Base-by-base conservation (phyloP, 2,888 invertebrate genomes). In the Leucophenga montana region DNA sequence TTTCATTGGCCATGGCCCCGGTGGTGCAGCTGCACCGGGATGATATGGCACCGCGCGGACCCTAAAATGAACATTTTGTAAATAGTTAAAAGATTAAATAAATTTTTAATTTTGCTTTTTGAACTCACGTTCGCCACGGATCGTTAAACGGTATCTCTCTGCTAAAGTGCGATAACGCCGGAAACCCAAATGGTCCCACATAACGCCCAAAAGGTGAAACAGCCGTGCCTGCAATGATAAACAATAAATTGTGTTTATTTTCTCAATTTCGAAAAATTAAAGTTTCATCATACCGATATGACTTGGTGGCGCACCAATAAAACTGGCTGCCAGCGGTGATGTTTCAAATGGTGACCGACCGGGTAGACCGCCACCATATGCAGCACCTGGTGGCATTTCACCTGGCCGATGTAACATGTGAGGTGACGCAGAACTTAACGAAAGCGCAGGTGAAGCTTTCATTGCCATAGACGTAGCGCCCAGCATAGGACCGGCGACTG, bases 191-290 rank as follows among this genome's bases (percentile, higher is more conserved):
- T 61, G 92, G 91, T 68, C 93, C 91, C 69, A 93, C 94, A 89
- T 95, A 95, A 78, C 95, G 91, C 69, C 93, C 94, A 89, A 95
- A 96, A 66, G 95, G 95, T 71, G 95, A 94, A 85, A 95, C 92
- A 77, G 93, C 92, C 84, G 92, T 90, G 78, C 91, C 92, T 90
- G 86, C 6, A 16, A 67, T 39, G 11, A 39, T 39, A 39, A 14
- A 46, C 11, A 46, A 13, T 22, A 44, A 44, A 59, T 6, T 31
- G 27, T n/a, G n/a, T n/a, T n/a, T n/a, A n/a, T n/a, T n/a, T n/a
- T n/a, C n/a, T n/a, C n/a, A n/a, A n/a, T 50, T n/a, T 62, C 11
- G n/a, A 14, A 61, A 4, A 46, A 18, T 39, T 8, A 48, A 27
- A 11, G 22, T n/a, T n/a, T n/a, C 44, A 46, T n/a, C n/a, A 54